Conservation (phyloP, 2,797 vertebrate genomes). For the Leucoraja ocellata region DNA sequence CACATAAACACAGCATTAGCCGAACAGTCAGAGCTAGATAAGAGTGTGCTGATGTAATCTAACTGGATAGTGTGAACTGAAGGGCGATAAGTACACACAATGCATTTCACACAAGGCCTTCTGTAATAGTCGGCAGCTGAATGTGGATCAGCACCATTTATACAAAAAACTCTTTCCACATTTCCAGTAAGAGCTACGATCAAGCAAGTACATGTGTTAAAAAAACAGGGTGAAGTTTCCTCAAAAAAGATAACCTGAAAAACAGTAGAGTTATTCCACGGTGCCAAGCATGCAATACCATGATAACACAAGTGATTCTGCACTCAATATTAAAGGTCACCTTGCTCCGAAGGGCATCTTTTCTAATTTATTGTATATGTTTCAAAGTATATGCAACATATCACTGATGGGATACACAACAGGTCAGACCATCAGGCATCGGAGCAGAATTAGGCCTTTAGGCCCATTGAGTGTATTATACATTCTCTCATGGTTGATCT, state of each 20-base stretch:
- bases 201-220: background rate
- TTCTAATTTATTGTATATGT: background rate
- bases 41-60: background rate
- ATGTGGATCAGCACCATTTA: background rate
- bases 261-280: background rate
- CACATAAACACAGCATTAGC: background rate
- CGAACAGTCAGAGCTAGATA: background rate
- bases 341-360: too few species aligned
- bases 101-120: background rate
- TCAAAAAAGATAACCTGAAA: background rate
- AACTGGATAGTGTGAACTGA: background rate
- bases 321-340: background rate
- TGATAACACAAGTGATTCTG: background rate
- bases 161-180: background rate
- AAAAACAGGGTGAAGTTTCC: background rate
- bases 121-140: background rate
- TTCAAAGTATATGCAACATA: background rate
- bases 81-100: background rate
- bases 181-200: background rate
- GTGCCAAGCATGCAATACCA: background rate
- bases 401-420: too few species aligned
- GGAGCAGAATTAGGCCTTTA: too few species aligned
- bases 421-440: too few species aligned
- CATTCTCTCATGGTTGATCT: too few species aligned
- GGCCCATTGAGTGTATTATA: too few species aligned